Evolutionary conservation across 1,140 invertebrate species (phyloP).

Genomic region (Megalonaias nervosa): DNA sequence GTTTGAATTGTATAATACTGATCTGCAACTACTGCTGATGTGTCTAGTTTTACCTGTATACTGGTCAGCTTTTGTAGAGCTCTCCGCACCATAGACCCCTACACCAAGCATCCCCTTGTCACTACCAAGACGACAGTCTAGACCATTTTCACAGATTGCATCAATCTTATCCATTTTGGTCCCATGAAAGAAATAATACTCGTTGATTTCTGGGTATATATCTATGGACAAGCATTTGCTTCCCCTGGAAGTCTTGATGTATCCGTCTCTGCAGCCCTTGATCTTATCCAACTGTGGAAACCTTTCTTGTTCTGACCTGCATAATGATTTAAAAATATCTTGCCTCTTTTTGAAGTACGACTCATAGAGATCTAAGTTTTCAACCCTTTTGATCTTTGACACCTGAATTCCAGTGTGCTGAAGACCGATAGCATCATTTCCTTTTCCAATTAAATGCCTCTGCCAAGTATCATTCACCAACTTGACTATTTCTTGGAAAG

Average conservation of each 20-base stretch:
- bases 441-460: background rate
- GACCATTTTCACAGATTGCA: conserved; percentile 15
- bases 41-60: conserved; percentile 18
- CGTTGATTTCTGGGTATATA: conserved; percentile 23
- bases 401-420: conserved; percentile 4
- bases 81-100: conserved; percentile 32
- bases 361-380: conserved; percentile 20
- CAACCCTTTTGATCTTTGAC: conserved; percentile 20
- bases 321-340: background rate
- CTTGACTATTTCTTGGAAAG: too few species aligned
- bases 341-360: conserved; percentile 7
- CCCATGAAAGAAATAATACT: conserved; percentile 25
- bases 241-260: background rate
- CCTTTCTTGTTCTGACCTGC: background rate
- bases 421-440: conserved; percentile 18
- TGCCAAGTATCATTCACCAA: conserved; percentile 7
- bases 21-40: background rate
- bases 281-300: conserved; percentile 6
- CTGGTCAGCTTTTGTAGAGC: conserved; percentile 26
- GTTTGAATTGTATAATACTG: background rate
- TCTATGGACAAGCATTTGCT: background rate
- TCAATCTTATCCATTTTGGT: conserved; percentile 22
- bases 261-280: background rate
- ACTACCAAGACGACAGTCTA: conserved; percentile 13
- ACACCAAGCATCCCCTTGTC: conserved; percentile 22